Conservation (phyloP, 2,888 invertebrate genomes). For the Diarsia rubi region DNA sequence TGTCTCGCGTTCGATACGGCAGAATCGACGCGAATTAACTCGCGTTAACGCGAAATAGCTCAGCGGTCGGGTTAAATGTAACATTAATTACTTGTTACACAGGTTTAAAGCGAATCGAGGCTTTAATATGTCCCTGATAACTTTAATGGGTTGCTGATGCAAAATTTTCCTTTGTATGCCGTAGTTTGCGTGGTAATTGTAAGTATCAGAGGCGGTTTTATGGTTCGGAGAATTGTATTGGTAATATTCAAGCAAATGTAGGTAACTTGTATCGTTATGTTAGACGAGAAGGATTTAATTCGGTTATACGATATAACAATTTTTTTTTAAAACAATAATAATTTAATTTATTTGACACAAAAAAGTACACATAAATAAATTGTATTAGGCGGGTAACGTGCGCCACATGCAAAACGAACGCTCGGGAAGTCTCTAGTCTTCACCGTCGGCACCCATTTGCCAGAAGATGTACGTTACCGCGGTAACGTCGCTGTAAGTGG, state of each 20-base stretch:
- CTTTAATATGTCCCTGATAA: conserved; percentile 61
- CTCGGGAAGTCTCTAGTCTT: neutral
- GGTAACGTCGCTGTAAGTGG: no score
- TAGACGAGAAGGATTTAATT: neutral
- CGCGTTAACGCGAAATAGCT: conserved; percentile 58
- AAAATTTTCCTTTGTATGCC: conserved; percentile 53
- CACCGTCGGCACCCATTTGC: neutral
- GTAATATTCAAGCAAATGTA: neutral
- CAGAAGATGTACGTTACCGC: neutral
- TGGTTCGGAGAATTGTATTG: conserved; percentile 1
- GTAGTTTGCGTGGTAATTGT: conserved; percentile 37
- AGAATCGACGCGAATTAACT: conserved; percentile 62
- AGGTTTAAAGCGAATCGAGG: conserved; percentile 57
- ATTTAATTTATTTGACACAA: no score
- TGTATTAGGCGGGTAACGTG: neutral
- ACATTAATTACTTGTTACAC: conserved; percentile 68
- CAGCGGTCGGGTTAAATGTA: conserved; percentile 60
- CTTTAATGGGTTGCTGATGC: conserved; percentile 56
- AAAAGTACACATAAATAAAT: no score
- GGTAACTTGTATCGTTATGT: neutral
- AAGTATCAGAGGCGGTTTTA: conserved; percentile 3
- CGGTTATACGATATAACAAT: neutral
- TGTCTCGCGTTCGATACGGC: conserved; percentile 35
- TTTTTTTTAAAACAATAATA: no score
- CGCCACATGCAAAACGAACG: neutral